These are phyloP conservation scores for Eubasilissa splendida DNA, from an alignment of 2,888 invertebrate genomes.

Conservation along the genomic window DNA sequence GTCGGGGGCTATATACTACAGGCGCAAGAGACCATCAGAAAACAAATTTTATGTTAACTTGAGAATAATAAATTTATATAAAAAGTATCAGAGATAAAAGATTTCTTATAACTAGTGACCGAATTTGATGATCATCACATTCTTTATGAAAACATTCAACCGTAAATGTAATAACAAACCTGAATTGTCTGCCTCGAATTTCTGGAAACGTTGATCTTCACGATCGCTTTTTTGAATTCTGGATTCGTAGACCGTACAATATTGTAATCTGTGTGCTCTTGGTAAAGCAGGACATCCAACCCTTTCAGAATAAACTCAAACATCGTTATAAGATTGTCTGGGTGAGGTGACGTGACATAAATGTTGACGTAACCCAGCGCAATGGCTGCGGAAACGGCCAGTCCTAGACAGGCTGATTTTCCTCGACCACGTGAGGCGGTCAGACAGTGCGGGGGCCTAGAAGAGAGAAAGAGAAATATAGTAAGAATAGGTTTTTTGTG, in stretches of 20 bases:
- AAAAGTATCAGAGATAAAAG: too few species aligned
- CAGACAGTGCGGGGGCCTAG: conserved; percentile 91
- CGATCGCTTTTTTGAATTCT: conserved; percentile 96
- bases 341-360: conserved; percentile 97
- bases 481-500: background rate
- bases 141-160: too few species aligned
- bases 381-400: conserved; percentile 90
- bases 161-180: conserved; percentile 62
- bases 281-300: conserved; percentile 93
- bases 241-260: conserved; percentile 95
- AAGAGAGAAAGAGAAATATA: conserved; percentile 62
- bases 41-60: too few species aligned
- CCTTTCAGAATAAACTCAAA: conserved; percentile 98
- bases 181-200: conserved; percentile 95
- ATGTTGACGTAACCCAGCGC: conserved; percentile 86
- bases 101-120: too few species aligned
- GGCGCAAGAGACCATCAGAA: background rate
- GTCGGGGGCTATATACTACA: conserved; percentile 93
- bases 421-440: conserved; percentile 98
- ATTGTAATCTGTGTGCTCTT: conserved; percentile 97
- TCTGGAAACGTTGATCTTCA: conserved; percentile 91
- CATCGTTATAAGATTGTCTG: conserved; percentile 97
- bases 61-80: too few species aligned
- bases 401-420: conserved; percentile 97
- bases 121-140: too few species aligned